Evolutionary conservation across 2,797 vertebrate species (phyloP), one percentile per base, ranked within the genome.

Genomic region (Falco rusticolus): DNA sequence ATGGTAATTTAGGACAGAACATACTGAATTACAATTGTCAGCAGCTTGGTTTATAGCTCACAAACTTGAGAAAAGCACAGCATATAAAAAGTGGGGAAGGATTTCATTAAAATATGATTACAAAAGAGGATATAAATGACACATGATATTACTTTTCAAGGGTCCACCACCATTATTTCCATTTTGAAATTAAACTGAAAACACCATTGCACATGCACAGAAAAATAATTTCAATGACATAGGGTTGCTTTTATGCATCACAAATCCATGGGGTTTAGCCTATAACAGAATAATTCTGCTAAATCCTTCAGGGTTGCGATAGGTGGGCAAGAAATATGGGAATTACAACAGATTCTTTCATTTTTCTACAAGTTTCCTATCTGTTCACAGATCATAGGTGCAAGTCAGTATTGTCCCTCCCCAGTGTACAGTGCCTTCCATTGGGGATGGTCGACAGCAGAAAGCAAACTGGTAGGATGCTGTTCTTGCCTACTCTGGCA

Each of bases 1-100:
- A 53, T 92, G 48, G 72, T 96, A 97, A 96, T 93, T 61, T 94
- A 91, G 95, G 87, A 68, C 68, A 89, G 81, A 95, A 59, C 63
- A 97, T 31, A 61, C n/a, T 84, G 47, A 96, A 94, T 96, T 94
- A 95, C 91, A 94, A 93, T 78, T 97, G 94, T 91, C 94, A 95
- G 71, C 95, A 97, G 87, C 88, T 94, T 91, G 60, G 63, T 95
- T 97, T 87, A 74, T 33, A 95, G 75, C 56, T 90, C 60, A 48
- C 95, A 86, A 95, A 89, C 90, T 85, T 92, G 94, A 96, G 96
- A 94, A 79, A 91, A 90, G 50, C 33, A 54, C 10, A 87, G 48
- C 29, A 45, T 39, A 81, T 29, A 77, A 88, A 80, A 78, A 82
- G 10, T 2, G 2, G 86, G 77, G 84, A 97, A 90, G 94, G 91